phyloP scores from a whole-genome alignment of 2,113 vertebrate genomes.

The Peromyscus maniculatus region DNA sequence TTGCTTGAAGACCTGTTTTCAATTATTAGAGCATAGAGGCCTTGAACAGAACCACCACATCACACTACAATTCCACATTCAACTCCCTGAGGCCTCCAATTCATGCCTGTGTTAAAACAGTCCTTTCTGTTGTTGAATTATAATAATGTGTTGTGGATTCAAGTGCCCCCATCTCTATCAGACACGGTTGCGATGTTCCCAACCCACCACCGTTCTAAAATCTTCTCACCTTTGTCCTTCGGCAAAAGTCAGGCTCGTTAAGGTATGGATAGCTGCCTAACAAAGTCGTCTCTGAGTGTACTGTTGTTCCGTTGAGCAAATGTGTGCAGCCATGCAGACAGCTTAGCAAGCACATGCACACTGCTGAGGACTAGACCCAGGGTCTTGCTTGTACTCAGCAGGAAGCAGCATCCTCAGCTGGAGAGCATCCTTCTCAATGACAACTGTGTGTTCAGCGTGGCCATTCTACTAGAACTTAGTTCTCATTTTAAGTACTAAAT shows the following conservation, averaged over 20 bases:
- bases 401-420: not conserved
- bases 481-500: not conserved
- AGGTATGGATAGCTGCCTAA: not conserved
- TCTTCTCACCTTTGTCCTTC: not conserved
- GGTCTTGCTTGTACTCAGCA: not conserved
- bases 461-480: not conserved
- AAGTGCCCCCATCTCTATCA: not conserved
- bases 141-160: not conserved
- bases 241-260: not conserved
- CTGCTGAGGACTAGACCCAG: not conserved
- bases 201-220: not conserved
- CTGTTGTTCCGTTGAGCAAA: not conserved
- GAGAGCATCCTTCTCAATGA: not conserved
- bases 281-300: not conserved
- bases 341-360: fast-evolving
- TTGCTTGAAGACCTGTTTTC: not conserved
- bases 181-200: not conserved
- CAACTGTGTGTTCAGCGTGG: not conserved
- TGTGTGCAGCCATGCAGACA: fast-evolving
- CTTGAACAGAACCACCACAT: not conserved
- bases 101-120: not conserved
- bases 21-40: not conserved
- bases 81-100: not conserved
- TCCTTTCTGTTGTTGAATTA: not conserved
- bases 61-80: not conserved